phyloP scores from a whole-genome alignment of 2,888 invertebrate species.

The Tethea ocularis region DNA sequence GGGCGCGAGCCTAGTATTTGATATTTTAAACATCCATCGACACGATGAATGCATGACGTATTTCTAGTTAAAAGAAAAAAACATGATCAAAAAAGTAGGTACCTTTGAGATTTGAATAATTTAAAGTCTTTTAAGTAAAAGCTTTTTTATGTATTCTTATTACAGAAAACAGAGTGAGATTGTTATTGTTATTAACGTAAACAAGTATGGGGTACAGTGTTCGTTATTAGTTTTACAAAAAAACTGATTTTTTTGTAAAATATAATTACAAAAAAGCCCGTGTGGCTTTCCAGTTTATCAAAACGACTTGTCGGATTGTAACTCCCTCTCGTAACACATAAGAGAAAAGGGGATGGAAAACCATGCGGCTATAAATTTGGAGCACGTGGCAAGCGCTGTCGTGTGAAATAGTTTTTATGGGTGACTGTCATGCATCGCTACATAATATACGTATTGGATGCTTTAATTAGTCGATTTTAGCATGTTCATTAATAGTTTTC shows the following conservation, averaged over 20 bases:
- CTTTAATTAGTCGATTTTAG: neutral
- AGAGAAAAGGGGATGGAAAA: neutral
- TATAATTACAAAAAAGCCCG: neutral
- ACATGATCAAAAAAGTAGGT: neutral
- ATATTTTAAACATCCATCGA: slow-evolving; percentile 56
- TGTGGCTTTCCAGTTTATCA: neutral
- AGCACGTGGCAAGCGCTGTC: neutral
- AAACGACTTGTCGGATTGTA: neutral
- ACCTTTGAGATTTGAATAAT: too few relatives aligned
- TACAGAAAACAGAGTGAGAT: too few relatives aligned
- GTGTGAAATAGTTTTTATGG: neutral
- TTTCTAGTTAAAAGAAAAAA: neutral
- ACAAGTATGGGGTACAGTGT: too few relatives aligned
- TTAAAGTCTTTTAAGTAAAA: too few relatives aligned
- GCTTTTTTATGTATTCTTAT: too few relatives aligned
- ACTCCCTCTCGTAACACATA: neutral
- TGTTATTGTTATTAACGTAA: too few relatives aligned
- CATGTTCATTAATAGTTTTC: neutral
- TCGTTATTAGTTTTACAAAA: too few relatives aligned
- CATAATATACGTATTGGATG: neutral
- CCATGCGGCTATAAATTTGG: neutral
- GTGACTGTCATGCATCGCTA: neutral
- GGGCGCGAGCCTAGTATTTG: slow-evolving; percentile 47
- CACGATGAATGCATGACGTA: slow-evolving; percentile 12
- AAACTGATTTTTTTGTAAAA: too few relatives aligned